These are phyloP conservation scores for Rhabdomys pumilio DNA, from an alignment of 2,797 vertebrate species.

Conservation along the genomic window DNA sequence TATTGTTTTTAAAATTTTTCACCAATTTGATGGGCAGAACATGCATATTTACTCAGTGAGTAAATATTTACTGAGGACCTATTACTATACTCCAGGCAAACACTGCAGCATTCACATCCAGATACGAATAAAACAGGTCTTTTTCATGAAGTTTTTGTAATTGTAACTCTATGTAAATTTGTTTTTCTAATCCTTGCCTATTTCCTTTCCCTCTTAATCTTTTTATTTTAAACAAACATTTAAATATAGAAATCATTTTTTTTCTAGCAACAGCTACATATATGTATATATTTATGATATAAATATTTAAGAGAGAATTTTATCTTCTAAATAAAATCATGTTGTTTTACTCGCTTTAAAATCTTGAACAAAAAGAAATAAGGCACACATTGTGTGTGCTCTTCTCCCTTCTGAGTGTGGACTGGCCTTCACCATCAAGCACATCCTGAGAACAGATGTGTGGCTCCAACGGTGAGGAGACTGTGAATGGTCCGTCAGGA, in stretches of 20 bases:
- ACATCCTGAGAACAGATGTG: not conserved
- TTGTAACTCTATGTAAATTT: slow-evolving; percentile 18
- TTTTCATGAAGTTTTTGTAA: slow-evolving; percentile 46
- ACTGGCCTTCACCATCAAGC: not conserved
- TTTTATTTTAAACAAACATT: slow-evolving; percentile 45
- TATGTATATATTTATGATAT: not conserved
- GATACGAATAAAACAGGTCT: not conserved
- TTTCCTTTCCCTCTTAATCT: not conserved
- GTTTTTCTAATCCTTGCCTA: slow-evolving; percentile 10
- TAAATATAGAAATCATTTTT: slow-evolving; percentile 15
- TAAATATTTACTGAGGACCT: slow-evolving; percentile 27
- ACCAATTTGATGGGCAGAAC: not conserved
- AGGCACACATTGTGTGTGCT: not conserved
- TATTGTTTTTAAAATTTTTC: slow-evolving; percentile 19
- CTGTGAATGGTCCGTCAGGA: not conserved
- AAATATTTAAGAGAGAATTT: not conserved
- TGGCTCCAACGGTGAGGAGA: not conserved
- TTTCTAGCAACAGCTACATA: not conserved
- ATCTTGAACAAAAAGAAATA: slow-evolving; percentile 21
- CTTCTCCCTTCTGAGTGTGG: not conserved
- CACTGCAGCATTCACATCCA: not conserved
- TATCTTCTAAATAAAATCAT: slow-evolving; percentile 44
- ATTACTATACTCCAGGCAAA: not conserved
- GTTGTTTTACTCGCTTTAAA: not conserved
- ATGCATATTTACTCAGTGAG: not conserved